These are phyloP conservation scores for Dreissena polymorpha DNA, from an alignment of 1,140 invertebrate species.

Conservation along the genomic window DNA sequence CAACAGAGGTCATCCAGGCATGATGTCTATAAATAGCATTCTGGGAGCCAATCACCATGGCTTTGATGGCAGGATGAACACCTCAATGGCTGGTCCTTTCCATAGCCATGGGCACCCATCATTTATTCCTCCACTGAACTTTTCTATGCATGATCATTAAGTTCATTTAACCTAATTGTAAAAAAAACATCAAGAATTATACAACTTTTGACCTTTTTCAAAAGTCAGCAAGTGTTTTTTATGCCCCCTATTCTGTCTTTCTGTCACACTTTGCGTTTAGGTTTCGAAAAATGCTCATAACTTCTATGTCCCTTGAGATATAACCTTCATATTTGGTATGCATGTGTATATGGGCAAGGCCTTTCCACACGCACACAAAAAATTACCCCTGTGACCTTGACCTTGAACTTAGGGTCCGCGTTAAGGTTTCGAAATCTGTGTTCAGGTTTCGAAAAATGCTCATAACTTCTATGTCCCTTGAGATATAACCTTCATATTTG, in stretches of 20 bases:
- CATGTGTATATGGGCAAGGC: too few relatives aligned
- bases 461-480: too few relatives aligned
- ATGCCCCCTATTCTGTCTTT: not conserved
- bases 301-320: too few relatives aligned
- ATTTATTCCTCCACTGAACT: constrained; percentile 78
- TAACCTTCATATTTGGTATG: too few relatives aligned
- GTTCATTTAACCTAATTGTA: not conserved
- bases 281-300: too few relatives aligned
- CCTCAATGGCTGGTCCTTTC: constrained; percentile 74
- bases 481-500: too few relatives aligned
- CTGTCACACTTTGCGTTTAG: not conserved
- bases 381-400: not conserved
- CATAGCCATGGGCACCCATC: constrained; percentile 75
- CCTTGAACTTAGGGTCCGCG: not conserved
- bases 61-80: constrained; percentile 76
- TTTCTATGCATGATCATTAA: constrained; percentile 77
- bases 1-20: constrained; percentile 74
- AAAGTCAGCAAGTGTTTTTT: not conserved
- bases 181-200: not conserved
- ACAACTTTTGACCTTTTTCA: not conserved
- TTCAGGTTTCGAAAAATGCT: too few relatives aligned
- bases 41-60: constrained; percentile 78
- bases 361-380: too few relatives aligned
- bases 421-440: not conserved
- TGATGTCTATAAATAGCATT: constrained; percentile 78